Base-by-base conservation (phyloP, 2,888 invertebrate species). In the Euzetes globulus region DNA sequence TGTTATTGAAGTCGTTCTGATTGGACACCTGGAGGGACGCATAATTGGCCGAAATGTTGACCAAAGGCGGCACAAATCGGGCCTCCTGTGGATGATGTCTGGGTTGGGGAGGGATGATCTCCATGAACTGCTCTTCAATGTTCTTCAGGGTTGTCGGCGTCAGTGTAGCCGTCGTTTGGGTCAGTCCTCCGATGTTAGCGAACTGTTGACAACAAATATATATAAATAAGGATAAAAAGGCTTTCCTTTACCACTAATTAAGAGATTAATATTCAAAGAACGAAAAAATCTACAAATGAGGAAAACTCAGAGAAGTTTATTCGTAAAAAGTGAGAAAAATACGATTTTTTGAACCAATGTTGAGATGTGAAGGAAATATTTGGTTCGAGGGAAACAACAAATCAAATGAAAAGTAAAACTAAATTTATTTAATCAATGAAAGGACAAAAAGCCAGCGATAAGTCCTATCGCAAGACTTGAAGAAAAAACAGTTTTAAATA, bases 41-140 rank as follows among this genome's bases (percentile, higher is more conserved):
- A 47, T 70, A 70, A 15, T 45, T 70, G 41, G 70, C 22, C 7
- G 76, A 65, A 65, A 78, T 77, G 17, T 79, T 78, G 25, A 84
- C 81, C 15, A 83, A 79, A 29, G 95, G 94, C 76, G 95, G 94
- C 78, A 94, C 94, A 83, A 95, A 95, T 78, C 94, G 92, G 76
- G 94, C 94, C 86, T 94, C 93, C 84, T 89, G 90, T 80, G 90
- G 86, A 85, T 87, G 88, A 52, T 77, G 75, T n/a, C 79, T 72
- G 1, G 80, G 80, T 77, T 86, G 87, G 47, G 81, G 81, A 82
- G 87, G 88, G 79, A 89, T 88, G 15, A 77, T 80, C 85, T 94
- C 93, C 82, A 91, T 88, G 84, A 94, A 91, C 0, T 92, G 90
- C 81, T 94, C 93, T 85, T 95, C 94, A 84, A 95, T 92, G 85